Evolutionary conservation across 2,797 vertebrate genomes (phyloP), one percentile per base, ranked within the genome.

Genomic region (Sciurus carolinensis): DNA sequence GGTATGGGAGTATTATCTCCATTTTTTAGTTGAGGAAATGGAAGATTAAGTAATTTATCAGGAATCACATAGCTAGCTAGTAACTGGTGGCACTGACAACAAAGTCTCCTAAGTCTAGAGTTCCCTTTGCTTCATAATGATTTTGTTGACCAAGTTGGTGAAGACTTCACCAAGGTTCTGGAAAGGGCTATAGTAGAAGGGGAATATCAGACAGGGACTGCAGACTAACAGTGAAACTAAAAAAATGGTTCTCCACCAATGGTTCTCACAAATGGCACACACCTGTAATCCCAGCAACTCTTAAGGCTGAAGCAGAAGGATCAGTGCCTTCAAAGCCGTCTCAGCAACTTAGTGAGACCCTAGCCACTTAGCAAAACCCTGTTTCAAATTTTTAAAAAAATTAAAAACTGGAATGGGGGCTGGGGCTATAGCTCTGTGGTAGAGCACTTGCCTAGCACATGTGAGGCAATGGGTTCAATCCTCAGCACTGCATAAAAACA

Each of bases 21-120:
- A 88, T 42, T 82, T 88, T 83, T 73, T 62, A 83, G 62, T 36
- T 83, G 59, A 95, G 71, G 30, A 95, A 88, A 71, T 39, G 50
- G 39, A 92, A 42, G 36, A 15, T 77, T 64, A 6, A 15, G 13
- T 39, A 88, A 83, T 28, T 84, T 88, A 11, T 71, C 67, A 42
- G 62, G 20, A 62, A 7, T 88, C 79, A 77, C 42, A 77, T 30
- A 83, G 12, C 42, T 64, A 79, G 26, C 54, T 64, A 79, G 26
- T 59, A 62, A 71, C 15, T 52, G n/a, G 52, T 44, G 39, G 22
- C 18, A 81, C 66, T 59, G 39, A 30, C 75, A 91, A 75, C n/a
- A 18, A 87, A 81, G 24, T 20, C 9, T 91, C 24, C 24, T 36
- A 83, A 83, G 22, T 82, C 69, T 76, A 84, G 64, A 82, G 22